phyloP scores from a whole-genome alignment of 2,797 vertebrate genomes.

The Spea hammondii region DNA sequence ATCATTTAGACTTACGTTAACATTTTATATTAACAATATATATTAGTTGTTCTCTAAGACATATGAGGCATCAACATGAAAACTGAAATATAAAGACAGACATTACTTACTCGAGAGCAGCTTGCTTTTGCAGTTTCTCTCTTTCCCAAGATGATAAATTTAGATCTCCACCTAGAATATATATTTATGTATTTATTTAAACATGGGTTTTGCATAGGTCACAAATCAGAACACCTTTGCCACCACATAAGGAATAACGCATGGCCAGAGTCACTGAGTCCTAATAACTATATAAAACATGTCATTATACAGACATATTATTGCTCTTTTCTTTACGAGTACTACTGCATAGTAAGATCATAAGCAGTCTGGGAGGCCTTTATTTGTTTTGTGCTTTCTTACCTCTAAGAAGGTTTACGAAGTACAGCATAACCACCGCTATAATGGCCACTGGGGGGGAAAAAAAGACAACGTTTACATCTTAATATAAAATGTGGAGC shows the following conservation, averaged over 20 bases:
- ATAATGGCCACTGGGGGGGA: conserved; percentile 78
- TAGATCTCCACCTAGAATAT: conserved; percentile 80
- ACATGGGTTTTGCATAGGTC: no score
- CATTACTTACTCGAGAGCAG: conserved; percentile 80
- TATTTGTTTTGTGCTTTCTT: conserved; percentile 45
- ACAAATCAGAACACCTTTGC: no score
- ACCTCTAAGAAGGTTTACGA: conserved; percentile 84
- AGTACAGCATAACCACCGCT: conserved; percentile 82
- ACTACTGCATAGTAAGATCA: no score
- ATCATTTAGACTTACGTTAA: no score
- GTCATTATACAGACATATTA: no score
- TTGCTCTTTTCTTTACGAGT: no score
- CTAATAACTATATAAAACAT: no score
- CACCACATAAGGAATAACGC: no score
- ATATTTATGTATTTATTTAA: not conserved
- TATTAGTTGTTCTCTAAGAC: not conserved
- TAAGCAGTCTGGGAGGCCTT: no score
- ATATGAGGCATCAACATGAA: not conserved
- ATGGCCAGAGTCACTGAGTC: no score
- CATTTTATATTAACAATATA: no score
- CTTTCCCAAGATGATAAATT: conserved; percentile 83
- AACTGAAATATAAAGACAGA: not conserved
- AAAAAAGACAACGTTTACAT: not conserved
- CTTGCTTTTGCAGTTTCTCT: conserved; percentile 73
- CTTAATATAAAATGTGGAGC: no score